Conservation (phyloP, 2,797 vertebrate species). For the Hybognathus amarus region DNA sequence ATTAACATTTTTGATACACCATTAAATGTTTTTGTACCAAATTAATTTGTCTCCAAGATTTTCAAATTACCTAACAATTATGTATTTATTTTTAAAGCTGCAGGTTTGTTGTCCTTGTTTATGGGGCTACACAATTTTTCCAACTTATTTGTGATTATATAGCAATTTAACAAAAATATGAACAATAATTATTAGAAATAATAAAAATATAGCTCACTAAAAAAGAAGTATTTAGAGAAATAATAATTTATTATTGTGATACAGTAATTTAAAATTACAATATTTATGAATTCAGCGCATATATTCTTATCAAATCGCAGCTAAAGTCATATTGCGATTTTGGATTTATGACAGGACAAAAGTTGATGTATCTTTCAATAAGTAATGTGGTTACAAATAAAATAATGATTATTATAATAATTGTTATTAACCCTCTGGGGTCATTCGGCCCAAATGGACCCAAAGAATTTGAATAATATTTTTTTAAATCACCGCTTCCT, state of each 20-base stretch:
- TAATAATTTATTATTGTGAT: not conserved
- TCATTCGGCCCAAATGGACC: too few relatives aligned
- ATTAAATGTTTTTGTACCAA: constrained; percentile 75
- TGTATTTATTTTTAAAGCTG: not conserved
- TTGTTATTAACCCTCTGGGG: too few relatives aligned
- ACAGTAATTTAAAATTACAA: not conserved
- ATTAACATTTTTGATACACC: constrained; percentile 58
- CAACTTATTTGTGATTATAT: not conserved
- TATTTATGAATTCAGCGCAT: not conserved
- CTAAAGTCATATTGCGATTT: not conserved
- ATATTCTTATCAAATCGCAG: not conserved
- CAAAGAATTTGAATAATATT: too few relatives aligned
- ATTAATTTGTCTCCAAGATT: constrained; percentile 28
- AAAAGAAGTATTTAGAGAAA: not conserved
- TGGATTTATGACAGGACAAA: not conserved
- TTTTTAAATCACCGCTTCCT: too few relatives aligned
- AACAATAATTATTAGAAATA: too few relatives aligned
- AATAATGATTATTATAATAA: not conserved
- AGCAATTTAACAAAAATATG: not conserved
- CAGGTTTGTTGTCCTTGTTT: not conserved
- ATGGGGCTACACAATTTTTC: not conserved
- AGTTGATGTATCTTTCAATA: not conserved
- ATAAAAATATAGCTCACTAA: not conserved
- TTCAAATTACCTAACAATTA: constrained; percentile 43
- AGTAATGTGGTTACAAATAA: not conserved